Base-by-base conservation (phyloP, 2,888 invertebrate genomes). In the Gibbula magus region DNA sequence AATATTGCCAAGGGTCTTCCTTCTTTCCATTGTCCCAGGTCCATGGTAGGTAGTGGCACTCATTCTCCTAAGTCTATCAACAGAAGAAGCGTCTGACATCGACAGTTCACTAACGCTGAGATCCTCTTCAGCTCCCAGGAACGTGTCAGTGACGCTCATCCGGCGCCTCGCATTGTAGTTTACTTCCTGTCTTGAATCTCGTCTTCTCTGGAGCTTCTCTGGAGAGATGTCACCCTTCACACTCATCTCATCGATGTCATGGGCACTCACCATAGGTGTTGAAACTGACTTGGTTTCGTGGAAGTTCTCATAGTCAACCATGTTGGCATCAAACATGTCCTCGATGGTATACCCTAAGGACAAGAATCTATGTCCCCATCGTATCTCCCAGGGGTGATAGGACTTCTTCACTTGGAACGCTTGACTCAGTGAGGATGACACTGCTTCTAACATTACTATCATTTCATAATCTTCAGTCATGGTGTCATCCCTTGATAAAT, bases 401-500 rank as follows among this genome's bases (percentile, higher is more conserved):
- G 89, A 88, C 2, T 84, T 85, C 70, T 85, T 77, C 1, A 86
- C 85, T 75, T 90, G 90, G 22, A 89, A 84, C 0, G 85, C 85
- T 39, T 86, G 83, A 32, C 89, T 87, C 2, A 81, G 74, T 25
- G 88, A 87, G n/a, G 88, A 86, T 13, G 83, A 97, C 96, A 96
- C 85, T 0, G 97, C 97, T 93, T 97, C 98, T 89, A 99, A 94
- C 94, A 98, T 97, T 29, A 98, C 97, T 79, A 98, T 96, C 86
- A 98, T 96, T 93, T 99, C 98, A 91, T 98, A 98, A 88, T 96
- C 95, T 91, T 97, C 98, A 88, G 96, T 94, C 73, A 96, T 94
- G 95, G 98, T 95, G 92, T 97, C 98, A 75, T 96, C 96, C 20
- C 97, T 97, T 1, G 97, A 96, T 88, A 98, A 95, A 90, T 95